Evolutionary conservation across 2,113 vertebrate species (phyloP).

Genomic region (Prinia subflava): DNA sequence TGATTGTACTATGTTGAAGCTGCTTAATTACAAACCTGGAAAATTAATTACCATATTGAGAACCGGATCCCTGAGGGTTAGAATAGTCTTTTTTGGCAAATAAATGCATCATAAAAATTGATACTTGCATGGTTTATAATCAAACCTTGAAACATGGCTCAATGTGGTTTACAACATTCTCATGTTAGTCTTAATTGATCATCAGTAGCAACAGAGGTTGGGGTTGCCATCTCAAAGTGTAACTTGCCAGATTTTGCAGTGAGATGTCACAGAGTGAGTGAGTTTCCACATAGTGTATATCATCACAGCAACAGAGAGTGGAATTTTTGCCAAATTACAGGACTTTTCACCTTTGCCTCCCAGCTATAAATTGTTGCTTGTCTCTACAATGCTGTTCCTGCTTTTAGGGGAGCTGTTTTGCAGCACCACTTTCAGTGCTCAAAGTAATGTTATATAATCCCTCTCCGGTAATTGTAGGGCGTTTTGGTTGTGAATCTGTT

Average conservation of each 20-base stretch:
- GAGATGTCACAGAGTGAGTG: neutral
- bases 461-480: neutral
- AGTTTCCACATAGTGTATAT: neutral
- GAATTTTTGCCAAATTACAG: neutral
- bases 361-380: neutral
- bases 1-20: slow-evolving; percentile 73
- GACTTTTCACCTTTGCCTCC: neutral
- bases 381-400: neutral
- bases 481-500: neutral
- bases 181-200: slow-evolving; percentile 58
- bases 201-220: slow-evolving; percentile 16
- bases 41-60: slow-evolving; percentile 76
- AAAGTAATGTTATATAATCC: neutral
- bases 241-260: neutral
- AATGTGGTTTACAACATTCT: slow-evolving; percentile 62
- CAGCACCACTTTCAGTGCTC: neutral
- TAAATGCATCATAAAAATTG: slow-evolving; percentile 75
- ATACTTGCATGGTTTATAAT: slow-evolving; percentile 67
- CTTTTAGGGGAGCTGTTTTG: neutral
- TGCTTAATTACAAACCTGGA: slow-evolving; percentile 79
- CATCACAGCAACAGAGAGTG: neutral
- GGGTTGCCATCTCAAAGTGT: neutral
- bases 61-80: slow-evolving; percentile 66
- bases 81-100: slow-evolving; percentile 71
- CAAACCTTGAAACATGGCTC: slow-evolving; percentile 50